A percentile compares a stretch with the other conserved stretches of the same genome.
These are phyloP conservation scores for Bos javanicus DNA, from an alignment of 2,113 vertebrate species.

Conservation along the genomic window DNA sequence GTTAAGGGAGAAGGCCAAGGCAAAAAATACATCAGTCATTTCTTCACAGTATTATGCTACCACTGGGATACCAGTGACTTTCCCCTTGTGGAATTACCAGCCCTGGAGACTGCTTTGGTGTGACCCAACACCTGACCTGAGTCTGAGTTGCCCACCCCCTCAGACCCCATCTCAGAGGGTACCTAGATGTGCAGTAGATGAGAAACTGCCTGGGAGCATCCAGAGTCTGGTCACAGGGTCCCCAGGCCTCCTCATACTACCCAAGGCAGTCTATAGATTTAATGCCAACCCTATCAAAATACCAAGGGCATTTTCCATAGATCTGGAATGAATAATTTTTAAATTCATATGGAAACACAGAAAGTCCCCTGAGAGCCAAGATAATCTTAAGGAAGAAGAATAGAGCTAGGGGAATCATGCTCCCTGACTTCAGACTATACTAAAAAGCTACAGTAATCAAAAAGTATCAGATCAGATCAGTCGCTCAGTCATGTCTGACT, in stretches of 20 bases:
- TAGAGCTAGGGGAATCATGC: not conserved
- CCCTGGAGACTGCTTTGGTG: not conserved
- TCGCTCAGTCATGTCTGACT: no score
- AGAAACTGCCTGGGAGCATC: no score
- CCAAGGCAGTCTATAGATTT: not conserved
- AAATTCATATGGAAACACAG: not conserved
- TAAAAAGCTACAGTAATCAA: not conserved
- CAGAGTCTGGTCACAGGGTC: not conserved
- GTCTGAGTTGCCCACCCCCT: not conserved
- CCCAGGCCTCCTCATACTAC: not conserved
- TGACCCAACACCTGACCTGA: not conserved
- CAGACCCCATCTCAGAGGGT: not conserved
- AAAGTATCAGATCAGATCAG: not conserved
- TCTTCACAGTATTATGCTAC: no score
- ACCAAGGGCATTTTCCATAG: not conserved
- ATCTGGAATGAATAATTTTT: not conserved
- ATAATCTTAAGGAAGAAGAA: not conserved
- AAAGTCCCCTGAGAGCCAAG: not conserved
- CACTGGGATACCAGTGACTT: rapidly evolving
- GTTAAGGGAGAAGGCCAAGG: not conserved
- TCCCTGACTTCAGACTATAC: not conserved
- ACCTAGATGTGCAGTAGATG: not conserved
- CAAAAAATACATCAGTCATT: not conserved
- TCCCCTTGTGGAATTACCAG: no score
- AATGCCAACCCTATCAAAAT: not conserved